phyloP scores from a whole-genome alignment of 1,140 invertebrate species.

The Caenorhabditis elegans region DNA sequence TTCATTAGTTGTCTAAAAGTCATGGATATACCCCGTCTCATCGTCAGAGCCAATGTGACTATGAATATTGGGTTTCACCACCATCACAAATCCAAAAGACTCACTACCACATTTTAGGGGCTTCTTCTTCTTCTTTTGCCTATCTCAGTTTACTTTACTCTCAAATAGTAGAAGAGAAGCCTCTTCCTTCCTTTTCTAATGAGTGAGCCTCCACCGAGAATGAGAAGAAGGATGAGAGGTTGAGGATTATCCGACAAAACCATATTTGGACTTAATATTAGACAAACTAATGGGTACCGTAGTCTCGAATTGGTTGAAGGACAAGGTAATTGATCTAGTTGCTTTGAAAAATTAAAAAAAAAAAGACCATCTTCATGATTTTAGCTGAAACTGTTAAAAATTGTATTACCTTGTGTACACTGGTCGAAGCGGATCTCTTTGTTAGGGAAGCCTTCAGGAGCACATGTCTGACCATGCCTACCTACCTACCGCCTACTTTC shows the following conservation, averaged over 20 bases:
- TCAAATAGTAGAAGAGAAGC: constrained; percentile 12
- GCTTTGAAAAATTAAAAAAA: too few species aligned
- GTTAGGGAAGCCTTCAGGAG: too few species aligned
- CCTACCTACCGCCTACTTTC: too few species aligned
- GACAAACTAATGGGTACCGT: too few species aligned
- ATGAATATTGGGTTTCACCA: constrained; percentile 29
- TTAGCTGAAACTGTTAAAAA: too few species aligned
- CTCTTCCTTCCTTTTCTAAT: constrained; percentile 18
- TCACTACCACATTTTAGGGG: neutral
- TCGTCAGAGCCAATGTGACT: constrained; percentile 30
- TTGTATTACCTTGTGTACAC: too few species aligned
- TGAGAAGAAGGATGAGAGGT: neutral
- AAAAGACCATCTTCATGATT: too few species aligned
- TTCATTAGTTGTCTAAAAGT: neutral
- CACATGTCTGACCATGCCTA: too few species aligned
- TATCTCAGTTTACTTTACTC: constrained; percentile 26
- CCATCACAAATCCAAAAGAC: neutral
- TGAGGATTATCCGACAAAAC: constrained; percentile 26
- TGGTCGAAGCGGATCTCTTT: too few species aligned
- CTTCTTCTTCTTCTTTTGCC: constrained; percentile 7
- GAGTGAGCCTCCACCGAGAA: neutral
- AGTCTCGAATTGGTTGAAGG: too few species aligned
- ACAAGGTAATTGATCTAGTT: too few species aligned
- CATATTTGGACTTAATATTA: neutral
- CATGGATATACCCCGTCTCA: constrained; percentile 26